phyloP scores from a whole-genome alignment of 2,797 vertebrate genomes.

The Anisognathus igniventris region DNA sequence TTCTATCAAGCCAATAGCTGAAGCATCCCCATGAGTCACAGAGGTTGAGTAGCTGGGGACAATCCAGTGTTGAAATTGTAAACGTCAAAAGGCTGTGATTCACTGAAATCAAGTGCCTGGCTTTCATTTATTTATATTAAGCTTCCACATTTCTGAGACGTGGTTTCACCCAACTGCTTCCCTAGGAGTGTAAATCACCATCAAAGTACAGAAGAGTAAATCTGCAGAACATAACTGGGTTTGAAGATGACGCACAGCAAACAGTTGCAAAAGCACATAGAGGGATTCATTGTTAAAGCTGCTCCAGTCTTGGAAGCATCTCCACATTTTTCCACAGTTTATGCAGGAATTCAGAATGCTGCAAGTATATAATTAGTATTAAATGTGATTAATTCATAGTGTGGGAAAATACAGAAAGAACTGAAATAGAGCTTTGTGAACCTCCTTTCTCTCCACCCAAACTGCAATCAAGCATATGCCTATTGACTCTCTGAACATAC shows the following conservation, averaged over 20 bases:
- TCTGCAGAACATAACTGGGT: constrained; percentile 48
- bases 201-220: constrained; percentile 39
- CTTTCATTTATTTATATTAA: constrained; percentile 60
- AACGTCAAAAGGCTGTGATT: constrained; percentile 46
- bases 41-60: constrained; percentile 9
- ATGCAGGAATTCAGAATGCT: constrained; percentile 67
- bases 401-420: constrained; percentile 61
- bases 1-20: not conserved
- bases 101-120: constrained; percentile 6
- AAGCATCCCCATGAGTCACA: constrained; percentile 13
- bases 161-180: constrained; percentile 43
- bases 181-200: constrained; percentile 56
- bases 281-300: constrained; percentile 30
- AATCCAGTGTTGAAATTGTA: constrained; percentile 25
- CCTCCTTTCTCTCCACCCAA: constrained; percentile 44
- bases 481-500: constrained; percentile 18
- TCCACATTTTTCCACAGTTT: constrained; percentile 69
- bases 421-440: constrained; percentile 35
- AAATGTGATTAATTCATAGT: constrained; percentile 70
- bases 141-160: constrained; percentile 37
- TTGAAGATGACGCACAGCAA: constrained; percentile 53
- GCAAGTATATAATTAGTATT: constrained; percentile 70
- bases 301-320: constrained; percentile 57
- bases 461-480: constrained; percentile 31
- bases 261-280: constrained; percentile 53